These are phyloP conservation scores for Percopsis omiscomaycus DNA, from an alignment of 2,797 vertebrate species.

Conservation along the genomic window DNA sequence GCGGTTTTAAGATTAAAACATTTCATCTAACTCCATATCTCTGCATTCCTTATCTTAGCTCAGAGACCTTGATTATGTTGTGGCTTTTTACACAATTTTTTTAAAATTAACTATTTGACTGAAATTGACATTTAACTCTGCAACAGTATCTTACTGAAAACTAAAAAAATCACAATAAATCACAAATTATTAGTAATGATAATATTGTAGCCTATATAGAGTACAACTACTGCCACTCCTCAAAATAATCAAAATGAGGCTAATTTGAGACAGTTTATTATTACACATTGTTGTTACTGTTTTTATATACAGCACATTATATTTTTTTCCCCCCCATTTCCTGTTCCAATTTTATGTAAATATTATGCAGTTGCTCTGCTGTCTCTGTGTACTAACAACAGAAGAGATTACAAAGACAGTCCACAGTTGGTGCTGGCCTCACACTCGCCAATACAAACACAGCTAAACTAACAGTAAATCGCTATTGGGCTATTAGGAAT, in stretches of 20 bases:
- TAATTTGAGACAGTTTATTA: neutral
- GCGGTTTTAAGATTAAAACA: no score
- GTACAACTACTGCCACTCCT: neutral
- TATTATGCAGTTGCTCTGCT: neutral
- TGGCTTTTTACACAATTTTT: neutral
- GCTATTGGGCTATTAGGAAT: conserved; percentile 18
- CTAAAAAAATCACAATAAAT: conserved; percentile 12
- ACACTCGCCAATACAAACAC: conserved; percentile 40
- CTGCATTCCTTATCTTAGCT: no score
- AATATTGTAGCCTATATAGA: conserved; percentile 1
- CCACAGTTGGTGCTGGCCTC: conserved; percentile 20
- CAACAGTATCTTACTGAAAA: conserved; percentile 7
- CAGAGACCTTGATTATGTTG: no score
- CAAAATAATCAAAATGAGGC: conserved; percentile 1
- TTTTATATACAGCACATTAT: no score
- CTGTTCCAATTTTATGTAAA: neutral
- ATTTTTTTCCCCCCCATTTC: neutral
- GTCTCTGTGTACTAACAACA: conserved; percentile 16
- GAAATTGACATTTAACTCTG: conserved; percentile 17
- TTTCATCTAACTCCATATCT: no score
- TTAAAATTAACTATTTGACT: neutral
- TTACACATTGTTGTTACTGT: conserved; percentile 22
- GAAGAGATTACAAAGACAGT: conserved; percentile 15
- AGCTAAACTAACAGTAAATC: conserved; percentile 37
- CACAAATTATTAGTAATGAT: conserved; percentile 26